Base-by-base conservation (phyloP, 2,888 invertebrate genomes). In the Proisotoma minuta region DNA sequence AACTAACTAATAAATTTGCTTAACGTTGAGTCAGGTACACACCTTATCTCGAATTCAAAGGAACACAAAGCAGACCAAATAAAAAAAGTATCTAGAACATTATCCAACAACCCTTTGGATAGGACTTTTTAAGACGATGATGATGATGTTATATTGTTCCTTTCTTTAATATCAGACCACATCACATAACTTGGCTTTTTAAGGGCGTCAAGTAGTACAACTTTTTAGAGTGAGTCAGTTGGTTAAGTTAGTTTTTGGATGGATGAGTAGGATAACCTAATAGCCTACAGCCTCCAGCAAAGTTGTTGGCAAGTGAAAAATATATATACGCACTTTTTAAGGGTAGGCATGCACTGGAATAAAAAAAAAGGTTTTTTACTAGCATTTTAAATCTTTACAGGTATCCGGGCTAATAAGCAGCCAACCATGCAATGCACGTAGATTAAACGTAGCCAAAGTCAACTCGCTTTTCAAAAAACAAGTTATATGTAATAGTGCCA, bases 281-380 rank as follows among this genome's bases (percentile, higher is more conserved):
- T 54, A 39, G 23, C 53, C 53, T 39, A 54, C 5, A 28, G 53
- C 53, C 53, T 54, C 34, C 29, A 34, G 53, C 53, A 29, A 51
- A 28, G 29, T n/a, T 20, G 18, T 43, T n/a, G 43, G 43, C 43
- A 43, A 43, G 43, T 43, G 43, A 43, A 43, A 18, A n/a, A n/a
- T n/a, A n/a, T n/a, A n/a, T n/a, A n/a, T 43, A 43, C 5, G 43
- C 18, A 43, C 18, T 43, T 43, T 43, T 43, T 43, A 43, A 43
- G 20, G 18, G 43, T 18, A 5, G 43, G 18, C 43, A 4, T 12
- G 43, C 5, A 43, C 43, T 4, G 18, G 5, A 20, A 20, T 20
- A 12, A 5, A 43, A 43, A 18, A n/a, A 5, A 43, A 4, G 18
- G 43, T 54, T 54, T 54, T 52, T 28, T 28, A 54, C n/a, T n/a